Percentiles rank a stretch among this genome's conserved stretches.
These are phyloP conservation scores for Meles meles DNA, from an alignment of 2,113 vertebrate genomes.

Conservation along the genomic window DNA sequence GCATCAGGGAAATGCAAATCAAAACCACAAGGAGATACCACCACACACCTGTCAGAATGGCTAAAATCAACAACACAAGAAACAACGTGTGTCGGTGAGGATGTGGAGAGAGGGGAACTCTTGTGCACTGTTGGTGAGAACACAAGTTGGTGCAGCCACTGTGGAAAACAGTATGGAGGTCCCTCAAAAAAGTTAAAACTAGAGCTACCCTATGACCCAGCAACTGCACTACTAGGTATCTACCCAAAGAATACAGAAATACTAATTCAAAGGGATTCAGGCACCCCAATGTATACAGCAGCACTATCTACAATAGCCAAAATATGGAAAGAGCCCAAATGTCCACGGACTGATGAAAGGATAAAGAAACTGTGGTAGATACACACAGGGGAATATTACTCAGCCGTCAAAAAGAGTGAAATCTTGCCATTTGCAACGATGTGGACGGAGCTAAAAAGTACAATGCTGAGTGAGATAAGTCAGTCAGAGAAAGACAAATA, in stretches of 20 bases:
- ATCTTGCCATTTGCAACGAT: not conserved
- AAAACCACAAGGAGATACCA: not conserved
- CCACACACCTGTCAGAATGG: not conserved
- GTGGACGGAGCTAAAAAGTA: not conserved
- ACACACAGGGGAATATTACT: fast-evolving
- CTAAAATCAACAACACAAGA: not conserved
- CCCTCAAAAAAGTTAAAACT: not conserved
- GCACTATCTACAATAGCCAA: not conserved
- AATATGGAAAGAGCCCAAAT: not conserved
- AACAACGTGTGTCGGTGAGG: not conserved
- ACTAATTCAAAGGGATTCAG: not conserved
- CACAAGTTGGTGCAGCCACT: too few species aligned
- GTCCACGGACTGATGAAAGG: not conserved
- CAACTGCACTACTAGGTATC: not conserved
- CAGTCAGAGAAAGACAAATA: not conserved
- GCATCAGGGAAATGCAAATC: not conserved
- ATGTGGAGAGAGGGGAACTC: not conserved
- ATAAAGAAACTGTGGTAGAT: not conserved
- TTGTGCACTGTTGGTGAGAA: not conserved
- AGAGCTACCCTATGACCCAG: not conserved
- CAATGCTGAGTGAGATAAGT: not conserved
- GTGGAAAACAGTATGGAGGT: not conserved
- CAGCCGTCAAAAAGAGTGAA: not conserved
- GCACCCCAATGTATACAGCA: not conserved
- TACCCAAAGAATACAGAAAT: not conserved